Base-by-base conservation (phyloP, 2,888 invertebrate species). In the Lochmaea capreae region DNA sequence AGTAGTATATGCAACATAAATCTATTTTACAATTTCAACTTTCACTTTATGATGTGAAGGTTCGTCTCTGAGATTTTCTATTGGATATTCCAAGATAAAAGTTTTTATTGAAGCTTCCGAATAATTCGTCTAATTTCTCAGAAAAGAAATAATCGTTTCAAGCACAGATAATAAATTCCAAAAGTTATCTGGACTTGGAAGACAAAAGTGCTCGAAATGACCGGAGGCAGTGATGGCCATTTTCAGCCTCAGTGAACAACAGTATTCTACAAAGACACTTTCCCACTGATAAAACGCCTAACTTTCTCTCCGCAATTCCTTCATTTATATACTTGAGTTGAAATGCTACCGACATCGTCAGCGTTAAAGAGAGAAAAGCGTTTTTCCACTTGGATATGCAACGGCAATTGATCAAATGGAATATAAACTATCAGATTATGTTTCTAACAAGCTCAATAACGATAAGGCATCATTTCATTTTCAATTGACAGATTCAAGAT, bases 211-310 rank as follows among this genome's bases (percentile, higher is more conserved):
- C 78, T 79, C 79, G 76, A 80, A 82, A 83, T 83, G 83, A 82
- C 84, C 83, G 81, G 80, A 81, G 82, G 82, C 83, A 78, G 77
- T 79, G 79, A 82, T 80, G 80, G 82, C 83, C 81, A 83, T 84
- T 84, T 84, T 84, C 83, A 76, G 82, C 82, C 78, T 76, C 79
- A 80, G 74, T 80, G 82, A 83, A 82, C 82, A 84, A 82, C 82
- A 81, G 81, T 78, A 80, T 79, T 78, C 67, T 70, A 72, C 74
- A 74, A 77, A 77, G 75, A 76, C 74, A 76, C 70, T 74, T 69
- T 67, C 63, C 61, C 72, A 66, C 72, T 75, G 75, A 76, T 72
- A 74, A 75, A 75, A 73, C 67, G 71, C 67, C 70, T 26, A 71
- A 74, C 70, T 67, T 74, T 57, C 71, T 46, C 71, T 65, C 58